phyloP scores from a whole-genome alignment of 2,797 vertebrate genomes.

The Remorina albescens region DNA sequence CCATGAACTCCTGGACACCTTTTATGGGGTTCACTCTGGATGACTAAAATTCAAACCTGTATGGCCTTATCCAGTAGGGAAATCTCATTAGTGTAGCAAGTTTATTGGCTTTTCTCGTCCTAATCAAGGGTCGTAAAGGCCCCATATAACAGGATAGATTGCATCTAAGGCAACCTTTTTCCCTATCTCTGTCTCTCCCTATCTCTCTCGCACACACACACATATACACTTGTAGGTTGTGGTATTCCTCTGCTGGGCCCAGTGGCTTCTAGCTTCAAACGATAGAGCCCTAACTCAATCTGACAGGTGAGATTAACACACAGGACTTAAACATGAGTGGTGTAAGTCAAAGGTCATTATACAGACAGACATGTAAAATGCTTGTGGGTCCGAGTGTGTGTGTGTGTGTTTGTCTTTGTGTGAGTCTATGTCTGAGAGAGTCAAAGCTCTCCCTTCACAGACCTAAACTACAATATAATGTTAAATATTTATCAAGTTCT shows the following conservation, averaged over 20 bases:
- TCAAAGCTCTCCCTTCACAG: background rate
- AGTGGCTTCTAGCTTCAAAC: constrained; percentile 50
- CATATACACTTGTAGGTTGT: background rate
- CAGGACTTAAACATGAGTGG: constrained; percentile 55
- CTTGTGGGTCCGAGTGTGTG: constrained; percentile 2
- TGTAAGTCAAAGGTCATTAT: constrained; percentile 62
- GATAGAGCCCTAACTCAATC: constrained; percentile 44
- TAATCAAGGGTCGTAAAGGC: constrained; percentile 28
- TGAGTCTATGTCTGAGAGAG: background rate
- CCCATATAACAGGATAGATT: constrained; percentile 38
- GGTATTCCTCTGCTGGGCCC: constrained; percentile 46
- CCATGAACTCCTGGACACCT: background rate
- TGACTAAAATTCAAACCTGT: background rate
- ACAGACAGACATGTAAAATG: constrained; percentile 25
- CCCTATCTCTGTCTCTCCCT: constrained; percentile 25
- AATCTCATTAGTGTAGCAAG: constrained; percentile 9
- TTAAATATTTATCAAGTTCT: too few species aligned
- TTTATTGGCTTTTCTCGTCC: constrained; percentile 30
- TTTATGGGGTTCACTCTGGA: background rate
- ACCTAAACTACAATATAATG: background rate
- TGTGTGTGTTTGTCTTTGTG: background rate
- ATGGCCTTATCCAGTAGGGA: background rate
- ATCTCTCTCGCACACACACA: constrained; percentile 5
- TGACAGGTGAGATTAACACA: constrained; percentile 64
- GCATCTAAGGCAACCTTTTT: constrained; percentile 31